Evolutionary conservation across 2,888 invertebrate genomes (phyloP).

Genomic region (Tanytarsus gracilentus): DNA sequence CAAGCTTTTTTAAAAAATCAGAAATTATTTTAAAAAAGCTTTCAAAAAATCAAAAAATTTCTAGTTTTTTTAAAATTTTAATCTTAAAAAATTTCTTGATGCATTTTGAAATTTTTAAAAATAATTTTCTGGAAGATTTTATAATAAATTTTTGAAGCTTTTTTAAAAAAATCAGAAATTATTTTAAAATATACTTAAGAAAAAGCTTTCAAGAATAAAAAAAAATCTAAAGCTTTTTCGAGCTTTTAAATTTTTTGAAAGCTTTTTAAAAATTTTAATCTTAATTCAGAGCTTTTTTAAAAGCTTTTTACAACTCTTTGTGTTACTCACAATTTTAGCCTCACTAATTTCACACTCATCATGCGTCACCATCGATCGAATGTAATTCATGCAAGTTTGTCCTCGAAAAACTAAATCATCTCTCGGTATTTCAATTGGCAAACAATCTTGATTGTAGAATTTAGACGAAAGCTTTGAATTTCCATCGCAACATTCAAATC

Average conservation of each 20-base stretch:
- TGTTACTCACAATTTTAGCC: neutral
- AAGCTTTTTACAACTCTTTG: neutral
- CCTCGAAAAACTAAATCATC: neutral
- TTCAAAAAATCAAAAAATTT: neutral
- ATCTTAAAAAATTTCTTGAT: no score
- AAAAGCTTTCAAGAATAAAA: no score
- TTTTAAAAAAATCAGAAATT: no score
- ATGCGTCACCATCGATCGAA: neutral
- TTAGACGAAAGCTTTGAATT: neutral
- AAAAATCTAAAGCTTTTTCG: no score
- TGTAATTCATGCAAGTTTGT: constrained; percentile 7
- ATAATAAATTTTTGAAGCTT: no score
- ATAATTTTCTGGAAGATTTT: no score
- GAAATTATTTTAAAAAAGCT: neutral
- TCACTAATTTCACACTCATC: constrained; percentile 11
- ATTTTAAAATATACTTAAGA: no score
- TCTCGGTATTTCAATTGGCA: constrained; percentile 10
- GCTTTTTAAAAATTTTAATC: no score
- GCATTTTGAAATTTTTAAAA: no score
- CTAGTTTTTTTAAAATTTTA: no score
- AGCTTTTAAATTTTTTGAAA: no score
- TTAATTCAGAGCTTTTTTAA: neutral
- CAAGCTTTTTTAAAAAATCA: no score
- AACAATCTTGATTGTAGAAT: constrained; percentile 1
- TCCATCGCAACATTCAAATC: constrained; percentile 11